Evolutionary conservation across 2,797 vertebrate species (phyloP).

Genomic region (Heteromormyrus szaboi): DNA sequence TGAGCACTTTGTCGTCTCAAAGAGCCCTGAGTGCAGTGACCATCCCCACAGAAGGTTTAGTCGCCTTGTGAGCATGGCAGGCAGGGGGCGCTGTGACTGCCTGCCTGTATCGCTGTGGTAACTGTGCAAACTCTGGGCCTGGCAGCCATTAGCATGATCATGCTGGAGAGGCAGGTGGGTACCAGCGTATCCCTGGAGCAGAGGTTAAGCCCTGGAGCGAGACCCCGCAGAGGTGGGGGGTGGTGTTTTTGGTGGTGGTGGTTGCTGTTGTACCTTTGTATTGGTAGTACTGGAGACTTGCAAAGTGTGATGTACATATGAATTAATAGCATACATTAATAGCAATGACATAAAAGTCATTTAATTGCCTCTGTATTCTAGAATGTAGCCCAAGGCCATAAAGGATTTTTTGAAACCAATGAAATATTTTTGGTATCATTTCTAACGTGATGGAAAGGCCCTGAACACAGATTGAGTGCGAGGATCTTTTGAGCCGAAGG

Average conservation of each 20-base stretch:
- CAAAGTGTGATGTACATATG: not conserved
- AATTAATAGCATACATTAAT: not conserved
- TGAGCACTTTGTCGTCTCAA: constrained; percentile 74
- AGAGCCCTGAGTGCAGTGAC: constrained; percentile 71
- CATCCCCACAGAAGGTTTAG: constrained; percentile 42
- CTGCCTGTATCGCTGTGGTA: not conserved
- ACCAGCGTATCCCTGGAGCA: not conserved
- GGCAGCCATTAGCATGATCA: not conserved
- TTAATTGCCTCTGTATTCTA: not conserved
- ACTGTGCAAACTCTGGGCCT: not conserved
- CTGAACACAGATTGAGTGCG: not conserved
- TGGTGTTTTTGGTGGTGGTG: not conserved
- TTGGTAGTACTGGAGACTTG: not conserved
- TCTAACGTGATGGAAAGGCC: not conserved
- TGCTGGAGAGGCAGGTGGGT: not conserved
- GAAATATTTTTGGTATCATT: constrained; percentile 40
- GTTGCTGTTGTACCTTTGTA: not conserved
- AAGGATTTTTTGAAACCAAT: constrained; percentile 43
- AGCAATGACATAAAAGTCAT: not conserved
- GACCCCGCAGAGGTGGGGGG: not conserved
- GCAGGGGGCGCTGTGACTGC: not conserved
- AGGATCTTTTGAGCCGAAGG: not conserved
- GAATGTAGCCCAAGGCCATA: constrained; percentile 18
- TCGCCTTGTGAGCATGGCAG: not conserved
- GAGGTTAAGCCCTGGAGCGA: not conserved